Base-by-base conservation (phyloP, 2,797 vertebrate genomes). In the Halcyon leucocephala region DNA sequence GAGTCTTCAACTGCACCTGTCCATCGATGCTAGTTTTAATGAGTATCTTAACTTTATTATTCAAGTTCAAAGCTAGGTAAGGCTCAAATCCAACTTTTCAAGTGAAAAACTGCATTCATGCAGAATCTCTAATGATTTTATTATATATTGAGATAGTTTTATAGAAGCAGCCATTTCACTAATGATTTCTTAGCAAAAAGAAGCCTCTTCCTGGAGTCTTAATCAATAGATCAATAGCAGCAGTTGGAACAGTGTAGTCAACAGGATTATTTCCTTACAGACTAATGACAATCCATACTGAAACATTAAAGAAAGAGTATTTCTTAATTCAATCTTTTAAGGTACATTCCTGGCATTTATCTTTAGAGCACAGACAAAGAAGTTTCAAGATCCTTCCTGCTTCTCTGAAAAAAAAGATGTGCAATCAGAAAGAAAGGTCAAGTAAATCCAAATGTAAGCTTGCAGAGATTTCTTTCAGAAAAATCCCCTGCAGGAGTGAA, bases 391-490 rank as follows among this genome's bases (percentile, higher is more conserved):
- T 95, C 61, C 92, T 96, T 96, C 96, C 92, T 96, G 93, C 72
- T 92, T 65, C 91, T 94, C 91, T 95, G 77, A 95, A 96, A 97
- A 97, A 95, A 91, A 89, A 91, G 86, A 96, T 65, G 65, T 95
- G 92, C 84, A 96, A 95, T 94, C 93, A 94, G 81, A 97, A 57
- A 71, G 82, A 94, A 90, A 96, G 90, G 94, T 99, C 39, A 98
- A 99, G 98, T 98, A 97, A 97, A 97, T 93, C 91, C 89, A 95
- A 93, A 94, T 0, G 55, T 86, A 96, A 95, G 91, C 93, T 94
- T 84, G 64, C 95, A 90, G 82, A 96, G 90, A 95, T 92, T 92
- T 96, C 84, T 87, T 94, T 97, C 80, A 96, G 92, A 97, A 97
- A 95, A 97, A 94, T 79, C 58, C 83, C 86, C 88, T 83, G 81